Percentiles rank a stretch among this genome's conserved stretches.
phyloP scores from a whole-genome alignment of 2,888 invertebrate genomes.

The Leptogaster cylindrica region DNA sequence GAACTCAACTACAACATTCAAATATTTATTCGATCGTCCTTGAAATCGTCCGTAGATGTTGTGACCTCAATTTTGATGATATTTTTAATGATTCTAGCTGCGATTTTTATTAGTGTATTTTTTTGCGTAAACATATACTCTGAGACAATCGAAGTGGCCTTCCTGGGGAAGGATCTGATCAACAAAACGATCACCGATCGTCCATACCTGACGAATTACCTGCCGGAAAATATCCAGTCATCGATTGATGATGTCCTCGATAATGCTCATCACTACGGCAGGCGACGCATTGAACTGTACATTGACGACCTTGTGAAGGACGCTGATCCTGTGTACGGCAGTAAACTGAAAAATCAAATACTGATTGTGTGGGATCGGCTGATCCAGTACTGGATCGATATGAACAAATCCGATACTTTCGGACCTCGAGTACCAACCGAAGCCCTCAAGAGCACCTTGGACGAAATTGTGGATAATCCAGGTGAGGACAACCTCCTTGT shows the following conservation, averaged over 20 bases:
- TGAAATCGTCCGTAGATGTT: constrained; percentile 82
- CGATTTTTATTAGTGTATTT: constrained; percentile 80
- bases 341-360: constrained; percentile 84
- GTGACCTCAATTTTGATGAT: constrained; percentile 88
- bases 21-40: constrained; percentile 66
- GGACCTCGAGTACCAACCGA: constrained; percentile 78
- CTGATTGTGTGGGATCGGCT: constrained; percentile 92
- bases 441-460: constrained; percentile 74
- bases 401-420: constrained; percentile 64
- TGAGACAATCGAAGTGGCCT: constrained; percentile 90
- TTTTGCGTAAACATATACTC: constrained; percentile 79
- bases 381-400: constrained; percentile 90
- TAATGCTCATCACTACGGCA: constrained; percentile 91
- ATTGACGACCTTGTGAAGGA: constrained; percentile 81
- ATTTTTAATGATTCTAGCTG: constrained; percentile 79
- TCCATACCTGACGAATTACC: constrained; percentile 80
- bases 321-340: constrained; percentile 79
- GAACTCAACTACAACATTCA: constrained; percentile 73
- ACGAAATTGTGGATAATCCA: constrained; percentile 76
- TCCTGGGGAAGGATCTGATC: constrained; percentile 84
- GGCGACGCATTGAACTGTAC: constrained; percentile 87
- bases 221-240: constrained; percentile 68
- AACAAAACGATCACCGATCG: constrained; percentile 89
- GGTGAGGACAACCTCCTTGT: constrained; percentile 63
- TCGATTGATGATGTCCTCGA: constrained; percentile 89